phyloP scores from a whole-genome alignment of 2,113 vertebrate genomes.

The Drymodes brunneopygia region DNA sequence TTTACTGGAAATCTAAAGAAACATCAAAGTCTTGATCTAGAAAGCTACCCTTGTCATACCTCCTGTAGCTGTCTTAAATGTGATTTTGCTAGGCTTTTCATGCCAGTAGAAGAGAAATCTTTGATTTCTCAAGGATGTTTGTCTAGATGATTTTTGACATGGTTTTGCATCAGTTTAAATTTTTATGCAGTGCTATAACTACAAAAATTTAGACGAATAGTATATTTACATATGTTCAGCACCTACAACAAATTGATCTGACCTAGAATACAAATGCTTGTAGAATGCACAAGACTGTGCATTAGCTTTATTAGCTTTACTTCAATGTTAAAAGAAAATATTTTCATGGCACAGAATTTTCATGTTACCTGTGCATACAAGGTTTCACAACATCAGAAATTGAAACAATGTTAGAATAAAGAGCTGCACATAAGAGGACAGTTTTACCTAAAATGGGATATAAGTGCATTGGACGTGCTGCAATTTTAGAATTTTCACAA shows the following conservation, averaged over 20 bases:
- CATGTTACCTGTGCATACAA: neutral
- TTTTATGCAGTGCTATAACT: neutral
- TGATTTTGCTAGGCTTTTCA: neutral
- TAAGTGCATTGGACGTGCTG: neutral
- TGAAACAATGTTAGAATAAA: neutral
- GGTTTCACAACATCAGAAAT: neutral
- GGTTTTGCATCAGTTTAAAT: neutral
- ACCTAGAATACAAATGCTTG: neutral
- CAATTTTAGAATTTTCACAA: neutral
- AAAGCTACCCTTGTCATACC: neutral
- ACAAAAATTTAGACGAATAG: neutral
- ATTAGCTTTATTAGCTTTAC: neutral
- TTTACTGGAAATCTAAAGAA: neutral
- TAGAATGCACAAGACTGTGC: neutral
- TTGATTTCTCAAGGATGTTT: neutral
- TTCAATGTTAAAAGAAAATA: neutral
- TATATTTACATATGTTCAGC: neutral
- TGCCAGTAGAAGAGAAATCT: neutral
- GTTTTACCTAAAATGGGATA: neutral
- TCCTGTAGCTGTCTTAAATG: neutral
- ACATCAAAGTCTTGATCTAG: neutral
- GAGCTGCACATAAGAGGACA: neutral
- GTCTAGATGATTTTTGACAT: neutral
- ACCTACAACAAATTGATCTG: neutral
- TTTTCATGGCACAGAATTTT: neutral